Base-by-base conservation (phyloP, 1,140 invertebrate genomes). In the Phortica variegata region DNA sequence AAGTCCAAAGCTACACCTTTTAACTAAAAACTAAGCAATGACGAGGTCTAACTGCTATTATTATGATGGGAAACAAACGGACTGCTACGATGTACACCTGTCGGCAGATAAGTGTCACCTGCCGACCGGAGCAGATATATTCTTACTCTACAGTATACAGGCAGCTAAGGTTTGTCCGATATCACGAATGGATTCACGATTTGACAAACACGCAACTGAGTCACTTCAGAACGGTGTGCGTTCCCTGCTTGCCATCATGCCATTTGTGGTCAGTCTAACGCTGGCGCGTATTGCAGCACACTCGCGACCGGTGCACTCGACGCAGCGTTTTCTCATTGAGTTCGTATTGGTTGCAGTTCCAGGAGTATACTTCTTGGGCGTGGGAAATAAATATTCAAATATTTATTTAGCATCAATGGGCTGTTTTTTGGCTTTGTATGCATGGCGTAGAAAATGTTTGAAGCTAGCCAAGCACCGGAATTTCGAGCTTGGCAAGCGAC, bases 321-420 rank as follows among this genome's bases (percentile, higher is more conserved):
- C 21, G 13, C 39, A 21, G 3, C 36, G 60, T 15, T 68, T 68
- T n/a, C 21, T 69, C 2, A 9, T 68, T 32, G 65, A 68, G 43
- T 62, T 68, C 16, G 13, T 60, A 5, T 8, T 73, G 1, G 51
- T 68, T 26, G 52, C 45, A 2, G 9, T 57, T 3, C 70, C 70
- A 8, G 42, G 51, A 4, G 43, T 73, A 2, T 29, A 61, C 16
- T 39, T 47, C 26, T 33, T 49, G 5, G 68, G 49, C 3, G 46
- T 62, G 12, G 9, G 41, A 18, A 52, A n/a, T 26, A 20, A 37
- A 3, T 60, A 47, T 20, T 39, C 16, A 23, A 17, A 18, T 13
- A 3, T 32, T 1, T 60, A 53, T 31, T 46, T 43, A 12, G 4
- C 26, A 8, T 13, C 49, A 8, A 36, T 32, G 13, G 21, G 10